Base-by-base conservation (phyloP, 35 echinoderm and acorn worm species). In the Ophiothrix spiculata region DNA sequence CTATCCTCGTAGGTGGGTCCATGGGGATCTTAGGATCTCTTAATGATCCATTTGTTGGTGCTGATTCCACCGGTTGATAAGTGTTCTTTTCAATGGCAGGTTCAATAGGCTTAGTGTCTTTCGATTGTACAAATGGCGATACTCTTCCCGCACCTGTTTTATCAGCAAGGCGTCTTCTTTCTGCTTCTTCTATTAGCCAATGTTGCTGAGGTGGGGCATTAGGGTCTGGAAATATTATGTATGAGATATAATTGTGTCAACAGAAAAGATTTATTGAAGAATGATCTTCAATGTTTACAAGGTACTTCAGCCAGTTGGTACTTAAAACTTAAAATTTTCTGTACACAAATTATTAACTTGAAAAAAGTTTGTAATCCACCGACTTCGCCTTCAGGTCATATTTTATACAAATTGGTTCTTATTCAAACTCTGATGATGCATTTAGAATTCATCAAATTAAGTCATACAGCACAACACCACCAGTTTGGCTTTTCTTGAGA, bases 151-250 rank as follows among this genome's bases (percentile, higher is more conserved):
- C 56, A 0, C 90, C 90, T 36, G 80, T 79, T 31, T 82, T 78
- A n/a, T 94, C 92, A 39, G 92, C 92, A 13, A 79, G n/a, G 1
- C 85, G 91, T 4, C 95, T 38, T 56, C 95, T 79, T 77, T 97
- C 91, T 1, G 95, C 95, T 79, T 97, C 95, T 75, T 97, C 91
- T 4, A 97, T 69, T 15, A 97, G 84, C 95, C 95, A 97, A 36
- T 97, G 95, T 36, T 93, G 79, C 28, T 64, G 54, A 25, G 77
- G 28, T 86, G 83, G 87, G n/a, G 82, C 64, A 56, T 81, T 97
- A 32, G 75, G 63, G 83, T 97, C 95, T 97, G 79, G 35, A n/a
- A n/a, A n/a, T n/a, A n/a, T n/a, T n/a, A n/a, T n/a, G n/a, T n/a
- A n/a, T n/a, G n/a, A n/a, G n/a, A n/a, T n/a, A n/a, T n/a, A 78